phyloP scores from a whole-genome alignment of 2,113 vertebrate genomes.

The Catharus minimus region DNA sequence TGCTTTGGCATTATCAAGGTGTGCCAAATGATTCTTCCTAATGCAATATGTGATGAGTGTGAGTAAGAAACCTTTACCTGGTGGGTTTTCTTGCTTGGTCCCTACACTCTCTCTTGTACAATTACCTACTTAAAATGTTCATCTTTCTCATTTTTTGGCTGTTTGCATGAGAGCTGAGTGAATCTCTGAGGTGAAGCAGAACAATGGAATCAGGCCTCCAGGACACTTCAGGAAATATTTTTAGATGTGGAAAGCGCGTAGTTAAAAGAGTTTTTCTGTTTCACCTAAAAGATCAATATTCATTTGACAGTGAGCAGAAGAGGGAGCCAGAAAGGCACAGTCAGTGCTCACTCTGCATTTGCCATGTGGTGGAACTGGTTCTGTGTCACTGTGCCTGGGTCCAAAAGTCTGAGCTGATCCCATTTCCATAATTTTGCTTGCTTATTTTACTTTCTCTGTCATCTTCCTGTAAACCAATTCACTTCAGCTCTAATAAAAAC shows the following conservation, averaged over 20 bases:
- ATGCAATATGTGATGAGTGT: too few relatives aligned
- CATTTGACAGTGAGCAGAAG: background rate
- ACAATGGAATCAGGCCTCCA: background rate
- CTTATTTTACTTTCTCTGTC: background rate
- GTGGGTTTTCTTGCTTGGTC: background rate
- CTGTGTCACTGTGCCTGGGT: background rate
- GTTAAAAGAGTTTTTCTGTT: background rate
- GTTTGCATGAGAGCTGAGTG: background rate
- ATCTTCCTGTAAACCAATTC: background rate
- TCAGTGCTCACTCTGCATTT: background rate
- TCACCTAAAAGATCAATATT: background rate
- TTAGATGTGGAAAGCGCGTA: background rate
- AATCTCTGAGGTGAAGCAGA: background rate
- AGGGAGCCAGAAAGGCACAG: background rate
- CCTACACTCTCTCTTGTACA: background rate
- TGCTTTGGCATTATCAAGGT: background rate
- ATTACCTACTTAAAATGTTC: too few relatives aligned
- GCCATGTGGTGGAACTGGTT: background rate
- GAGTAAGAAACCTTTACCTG: background rate
- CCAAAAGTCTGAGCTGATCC: background rate
- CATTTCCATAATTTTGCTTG: background rate
- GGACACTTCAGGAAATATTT: fast-evolving
- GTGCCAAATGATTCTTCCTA: background rate
- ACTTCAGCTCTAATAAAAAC: background rate
- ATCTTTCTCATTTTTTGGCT: background rate